Evolutionary conservation across 2,113 vertebrate genomes (phyloP).

Genomic region (Scomber colias): DNA sequence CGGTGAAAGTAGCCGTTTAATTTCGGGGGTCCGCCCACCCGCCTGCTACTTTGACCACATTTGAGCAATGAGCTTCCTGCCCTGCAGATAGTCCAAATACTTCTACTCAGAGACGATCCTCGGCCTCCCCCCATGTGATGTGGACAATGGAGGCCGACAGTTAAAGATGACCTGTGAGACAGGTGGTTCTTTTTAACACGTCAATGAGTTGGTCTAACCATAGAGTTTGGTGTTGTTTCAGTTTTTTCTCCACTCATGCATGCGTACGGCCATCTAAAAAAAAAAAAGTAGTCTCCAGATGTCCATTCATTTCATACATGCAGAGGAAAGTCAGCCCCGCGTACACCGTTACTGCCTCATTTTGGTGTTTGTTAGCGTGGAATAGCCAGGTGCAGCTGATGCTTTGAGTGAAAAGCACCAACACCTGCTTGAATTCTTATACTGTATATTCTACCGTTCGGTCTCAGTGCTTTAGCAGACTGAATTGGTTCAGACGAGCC

Average conservation of each 20-base stretch:
- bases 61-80: slow-evolving; percentile 46
- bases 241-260: neutral
- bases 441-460: slow-evolving; percentile 4
- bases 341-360: slow-evolving; percentile 1
- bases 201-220: slow-evolving; percentile 30
- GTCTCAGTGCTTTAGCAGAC: slow-evolving; percentile 27
- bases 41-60: slow-evolving; percentile 16
- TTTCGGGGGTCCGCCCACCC: neutral
- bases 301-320: neutral
- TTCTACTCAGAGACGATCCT: slow-evolving; percentile 58
- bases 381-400: neutral
- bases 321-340: slow-evolving; percentile 13
- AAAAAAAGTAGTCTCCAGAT: slow-evolving; percentile 10
- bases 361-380: slow-evolving; percentile 1
- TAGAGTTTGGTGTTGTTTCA: slow-evolving; percentile 19
- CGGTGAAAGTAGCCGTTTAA: slow-evolving; percentile 23
- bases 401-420: slow-evolving; percentile 5
- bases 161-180: slow-evolving; percentile 65
- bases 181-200: slow-evolving; percentile 47
- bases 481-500: slow-evolving; percentile 10
- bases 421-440: slow-evolving; percentile 11
- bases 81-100: slow-evolving; percentile 49
- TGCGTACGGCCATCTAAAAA: neutral
- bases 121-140: slow-evolving; percentile 50
- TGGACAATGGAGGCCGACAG: slow-evolving; percentile 44